Conservation (phyloP, 2,113 vertebrate species). For the Eretmochelys imbricata region DNA sequence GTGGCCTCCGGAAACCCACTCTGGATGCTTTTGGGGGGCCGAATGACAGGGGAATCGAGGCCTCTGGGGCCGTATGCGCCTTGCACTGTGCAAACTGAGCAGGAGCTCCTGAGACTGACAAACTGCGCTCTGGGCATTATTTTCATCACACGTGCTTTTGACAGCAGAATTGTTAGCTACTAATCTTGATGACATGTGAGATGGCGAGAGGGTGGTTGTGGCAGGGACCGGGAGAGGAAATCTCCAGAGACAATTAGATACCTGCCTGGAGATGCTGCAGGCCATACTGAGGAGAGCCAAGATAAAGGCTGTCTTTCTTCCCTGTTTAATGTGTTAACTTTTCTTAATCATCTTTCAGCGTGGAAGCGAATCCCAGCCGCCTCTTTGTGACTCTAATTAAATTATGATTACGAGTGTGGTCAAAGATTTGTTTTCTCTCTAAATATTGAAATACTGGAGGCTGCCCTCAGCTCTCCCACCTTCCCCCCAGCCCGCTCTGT, state of each 20-base stretch:
- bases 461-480: background rate
- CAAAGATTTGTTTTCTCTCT: background rate
- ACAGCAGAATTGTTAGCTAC: background rate
- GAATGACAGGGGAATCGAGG: rapidly evolving
- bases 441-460: background rate
- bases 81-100: background rate
- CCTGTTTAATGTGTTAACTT: background rate
- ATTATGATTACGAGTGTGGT: background rate
- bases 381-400: background rate
- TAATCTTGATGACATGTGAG: background rate
- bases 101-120: background rate
- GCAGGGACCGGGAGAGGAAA: background rate
- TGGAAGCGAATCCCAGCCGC: background rate
- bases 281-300: rapidly evolving
- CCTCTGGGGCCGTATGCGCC: background rate
- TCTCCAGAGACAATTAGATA: background rate
- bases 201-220: rapidly evolving
- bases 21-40: background rate
- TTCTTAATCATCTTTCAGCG: background rate
- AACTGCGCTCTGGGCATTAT: slow-evolving; percentile 2
- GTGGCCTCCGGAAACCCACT: rapidly evolving
- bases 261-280: background rate
- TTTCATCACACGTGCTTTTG: background rate
- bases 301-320: background rate
- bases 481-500: background rate